Evolutionary conservation across 2,113 vertebrate genomes (phyloP).

Genomic region (Sceloporus tristichus): DNA sequence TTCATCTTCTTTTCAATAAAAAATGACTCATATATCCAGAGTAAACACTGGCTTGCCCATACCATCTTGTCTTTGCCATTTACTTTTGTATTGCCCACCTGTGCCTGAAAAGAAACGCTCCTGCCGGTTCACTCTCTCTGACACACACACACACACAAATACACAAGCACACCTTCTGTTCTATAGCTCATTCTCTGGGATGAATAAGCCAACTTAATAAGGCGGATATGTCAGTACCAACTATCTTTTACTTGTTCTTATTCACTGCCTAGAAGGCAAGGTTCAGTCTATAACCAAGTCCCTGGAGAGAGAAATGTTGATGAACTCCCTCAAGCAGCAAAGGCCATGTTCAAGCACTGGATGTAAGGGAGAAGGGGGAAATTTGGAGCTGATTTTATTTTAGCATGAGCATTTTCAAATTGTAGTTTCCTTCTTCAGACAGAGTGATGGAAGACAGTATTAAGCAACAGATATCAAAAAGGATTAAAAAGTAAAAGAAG

Average conservation of each 20-base stretch:
- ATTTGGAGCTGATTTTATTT: no score
- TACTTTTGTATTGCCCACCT: neutral
- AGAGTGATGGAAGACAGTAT: no score
- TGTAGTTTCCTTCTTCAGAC: no score
- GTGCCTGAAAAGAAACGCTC: neutral
- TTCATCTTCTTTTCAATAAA: neutral
- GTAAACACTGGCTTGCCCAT: neutral
- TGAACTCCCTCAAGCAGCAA: no score
- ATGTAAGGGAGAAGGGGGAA: no score
- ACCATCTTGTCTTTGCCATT: neutral
- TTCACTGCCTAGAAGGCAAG: no score
- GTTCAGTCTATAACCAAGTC: neutral
- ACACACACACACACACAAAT: neutral
- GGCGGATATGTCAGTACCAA: no score
- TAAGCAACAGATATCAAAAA: no score
- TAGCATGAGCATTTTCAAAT: no score
- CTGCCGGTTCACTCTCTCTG: neutral
- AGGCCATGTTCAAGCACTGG: no score
- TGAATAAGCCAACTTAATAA: neutral
- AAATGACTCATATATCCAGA: neutral
- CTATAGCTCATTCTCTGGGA: neutral
- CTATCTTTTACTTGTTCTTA: neutral
- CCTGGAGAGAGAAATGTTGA: neutral
- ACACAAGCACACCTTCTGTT: no score
- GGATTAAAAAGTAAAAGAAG: no score